phyloP scores from a whole-genome alignment of 2,888 invertebrate species.

The Lordiphosa fenestrarum region DNA sequence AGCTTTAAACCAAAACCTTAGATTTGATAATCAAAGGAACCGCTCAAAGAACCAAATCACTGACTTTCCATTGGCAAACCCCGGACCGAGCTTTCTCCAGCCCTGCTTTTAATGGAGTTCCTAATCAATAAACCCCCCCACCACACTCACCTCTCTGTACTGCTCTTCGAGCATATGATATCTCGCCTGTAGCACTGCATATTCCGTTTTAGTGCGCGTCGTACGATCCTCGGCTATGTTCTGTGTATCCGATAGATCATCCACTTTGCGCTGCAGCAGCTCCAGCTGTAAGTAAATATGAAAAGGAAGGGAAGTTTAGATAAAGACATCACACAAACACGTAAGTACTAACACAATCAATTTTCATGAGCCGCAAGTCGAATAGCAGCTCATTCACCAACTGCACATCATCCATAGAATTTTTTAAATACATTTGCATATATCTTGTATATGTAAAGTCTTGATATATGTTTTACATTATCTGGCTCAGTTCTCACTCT shows the following conservation, averaged over 20 bases:
- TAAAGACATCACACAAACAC: constrained; percentile 25
- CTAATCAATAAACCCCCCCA: background rate
- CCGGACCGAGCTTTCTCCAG: too few relatives aligned
- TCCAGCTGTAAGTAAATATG: constrained; percentile 86
- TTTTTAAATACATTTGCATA: constrained; percentile 79
- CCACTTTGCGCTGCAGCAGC: constrained; percentile 95
- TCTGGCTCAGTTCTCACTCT: constrained; percentile 24
- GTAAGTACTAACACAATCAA: constrained; percentile 78
- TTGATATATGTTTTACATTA: constrained; percentile 36
- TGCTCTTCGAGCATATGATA: constrained; percentile 94
- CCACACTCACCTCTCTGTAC: constrained; percentile 83
- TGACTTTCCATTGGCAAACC: too few relatives aligned
- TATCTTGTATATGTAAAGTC: constrained; percentile 29
- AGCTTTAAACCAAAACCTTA: too few relatives aligned
- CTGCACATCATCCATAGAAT: constrained; percentile 78
- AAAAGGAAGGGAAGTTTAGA: background rate
- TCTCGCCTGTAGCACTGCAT: constrained; percentile 93
- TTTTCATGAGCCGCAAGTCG: constrained; percentile 78
- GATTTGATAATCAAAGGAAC: too few relatives aligned
- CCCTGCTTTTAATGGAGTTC: too few relatives aligned
- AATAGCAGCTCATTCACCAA: constrained; percentile 77
- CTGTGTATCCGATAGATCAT: constrained; percentile 92
- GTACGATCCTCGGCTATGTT: constrained; percentile 93
- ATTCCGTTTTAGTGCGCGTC: constrained; percentile 94
- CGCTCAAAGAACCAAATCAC: too few relatives aligned